Evolutionary conservation across 2,797 vertebrate species (phyloP).

Genomic region (Rhinichthys osculus): DNA sequence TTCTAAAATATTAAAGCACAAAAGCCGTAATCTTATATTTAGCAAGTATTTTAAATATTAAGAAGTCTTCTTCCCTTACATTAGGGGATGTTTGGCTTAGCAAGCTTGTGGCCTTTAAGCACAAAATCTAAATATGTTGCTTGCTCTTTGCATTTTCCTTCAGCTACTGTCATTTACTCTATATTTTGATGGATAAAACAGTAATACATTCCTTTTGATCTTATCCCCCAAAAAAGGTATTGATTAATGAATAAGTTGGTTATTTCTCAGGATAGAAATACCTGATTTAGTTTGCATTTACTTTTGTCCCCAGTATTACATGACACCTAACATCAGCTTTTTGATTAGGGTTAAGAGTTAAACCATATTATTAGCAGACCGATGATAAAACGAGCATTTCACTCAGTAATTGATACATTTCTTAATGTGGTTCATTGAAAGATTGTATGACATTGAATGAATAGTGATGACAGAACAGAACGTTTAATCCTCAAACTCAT

Average conservation of each 20-base stretch:
- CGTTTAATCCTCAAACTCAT: conserved; percentile 72
- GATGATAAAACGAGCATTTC: neutral
- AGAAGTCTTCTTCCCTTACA: conserved; percentile 38
- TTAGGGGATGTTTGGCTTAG: conserved; percentile 45
- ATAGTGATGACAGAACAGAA: conserved; percentile 65
- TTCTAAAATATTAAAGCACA: conserved; percentile 44
- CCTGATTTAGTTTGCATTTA: conserved; percentile 5
- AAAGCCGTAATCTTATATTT: conserved; percentile 21
- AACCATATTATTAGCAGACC: neutral
- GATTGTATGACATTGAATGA: conserved; percentile 56
- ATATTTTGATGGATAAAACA: conserved; percentile 18
- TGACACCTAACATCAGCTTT: neutral
- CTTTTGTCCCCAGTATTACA: conserved; percentile 28
- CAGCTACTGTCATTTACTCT: conserved; percentile 13
- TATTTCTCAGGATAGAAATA: neutral
- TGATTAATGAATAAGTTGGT: neutral
- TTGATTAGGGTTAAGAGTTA: neutral
- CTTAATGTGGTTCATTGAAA: conserved; percentile 26
- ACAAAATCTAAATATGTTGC: conserved; percentile 27
- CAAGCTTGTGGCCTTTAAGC: conserved; percentile 51
- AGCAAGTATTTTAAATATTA: conserved; percentile 22
- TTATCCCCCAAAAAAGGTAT: neutral
- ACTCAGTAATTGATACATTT: conserved; percentile 31
- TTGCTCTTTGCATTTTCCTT: conserved; percentile 29
- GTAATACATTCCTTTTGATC: conserved; percentile 30